phyloP scores from a whole-genome alignment of 1,140 invertebrate species.

The Pogonomyrmex californicus region DNA sequence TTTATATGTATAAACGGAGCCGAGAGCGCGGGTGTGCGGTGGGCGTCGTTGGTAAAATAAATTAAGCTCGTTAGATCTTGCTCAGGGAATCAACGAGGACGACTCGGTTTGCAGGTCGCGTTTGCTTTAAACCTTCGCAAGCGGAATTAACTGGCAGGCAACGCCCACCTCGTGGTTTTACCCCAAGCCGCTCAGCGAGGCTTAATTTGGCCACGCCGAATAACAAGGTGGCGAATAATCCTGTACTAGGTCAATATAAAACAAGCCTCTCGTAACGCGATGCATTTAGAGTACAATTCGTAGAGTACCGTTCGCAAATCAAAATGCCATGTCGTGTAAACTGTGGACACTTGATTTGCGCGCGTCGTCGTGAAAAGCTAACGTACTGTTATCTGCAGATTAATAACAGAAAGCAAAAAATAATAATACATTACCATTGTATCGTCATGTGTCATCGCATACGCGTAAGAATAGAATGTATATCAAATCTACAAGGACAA shows the following conservation, averaged over 20 bases:
- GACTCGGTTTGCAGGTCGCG: constrained; percentile 63
- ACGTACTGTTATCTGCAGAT: not conserved
- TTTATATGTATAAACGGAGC: constrained; percentile 48
- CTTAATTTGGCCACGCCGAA: constrained; percentile 61
- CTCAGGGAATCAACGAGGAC: constrained; percentile 59
- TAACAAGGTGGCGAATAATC: constrained; percentile 64
- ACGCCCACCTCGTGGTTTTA: constrained; percentile 60
- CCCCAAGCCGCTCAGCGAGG: constrained; percentile 50
- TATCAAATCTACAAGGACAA: not conserved
- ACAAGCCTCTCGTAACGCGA: constrained; percentile 24
- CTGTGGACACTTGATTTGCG: not conserved
- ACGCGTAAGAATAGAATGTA: not conserved
- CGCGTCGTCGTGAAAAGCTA: not conserved
- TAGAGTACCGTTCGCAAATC: constrained; percentile 15
- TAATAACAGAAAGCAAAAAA: not conserved
- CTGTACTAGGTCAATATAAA: constrained; percentile 56
- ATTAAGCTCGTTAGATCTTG: constrained; percentile 63
- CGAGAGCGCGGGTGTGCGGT: not conserved
- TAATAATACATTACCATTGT: not conserved
- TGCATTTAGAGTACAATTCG: not conserved
- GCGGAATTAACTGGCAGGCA: constrained; percentile 59
- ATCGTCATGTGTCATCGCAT: not conserved
- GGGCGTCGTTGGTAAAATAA: constrained; percentile 57
- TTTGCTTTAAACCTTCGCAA: constrained; percentile 65
- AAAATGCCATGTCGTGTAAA: not conserved